phyloP scores from a whole-genome alignment of 2,797 vertebrate genomes.

The Antrozous pallidus region DNA sequence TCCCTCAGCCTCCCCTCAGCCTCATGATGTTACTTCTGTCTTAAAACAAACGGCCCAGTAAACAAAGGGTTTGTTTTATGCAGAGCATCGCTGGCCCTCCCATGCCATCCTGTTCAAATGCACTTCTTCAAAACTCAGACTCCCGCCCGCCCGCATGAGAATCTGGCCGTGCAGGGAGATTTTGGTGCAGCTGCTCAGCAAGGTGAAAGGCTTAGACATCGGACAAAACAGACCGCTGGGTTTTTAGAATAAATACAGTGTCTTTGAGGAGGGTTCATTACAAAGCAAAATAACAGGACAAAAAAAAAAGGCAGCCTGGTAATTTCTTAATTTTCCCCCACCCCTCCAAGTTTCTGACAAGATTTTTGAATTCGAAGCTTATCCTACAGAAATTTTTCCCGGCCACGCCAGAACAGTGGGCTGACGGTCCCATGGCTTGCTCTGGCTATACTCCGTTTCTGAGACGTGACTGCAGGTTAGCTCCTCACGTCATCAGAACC shows the following conservation, averaged over 20 bases:
- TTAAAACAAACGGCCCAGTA: conserved; percentile 14
- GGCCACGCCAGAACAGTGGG: background rate
- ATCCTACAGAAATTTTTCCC: background rate
- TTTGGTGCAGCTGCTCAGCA: background rate
- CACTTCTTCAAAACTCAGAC: conserved; percentile 65
- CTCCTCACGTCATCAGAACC: accelerated
- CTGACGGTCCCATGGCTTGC: background rate
- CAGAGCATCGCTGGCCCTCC: background rate
- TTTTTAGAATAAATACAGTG: background rate
- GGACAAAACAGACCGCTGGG: background rate
- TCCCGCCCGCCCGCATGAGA: background rate
- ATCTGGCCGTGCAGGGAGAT: background rate
- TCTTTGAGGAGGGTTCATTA: background rate
- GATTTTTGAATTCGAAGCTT: background rate
- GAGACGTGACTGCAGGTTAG: background rate
- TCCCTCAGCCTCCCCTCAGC: no score
- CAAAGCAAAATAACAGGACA: background rate
- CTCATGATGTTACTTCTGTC: conserved; percentile 28
- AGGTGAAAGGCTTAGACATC: background rate
- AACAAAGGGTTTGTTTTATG: conserved; percentile 55
- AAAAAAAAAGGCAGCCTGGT: background rate
- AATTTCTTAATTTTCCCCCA: background rate
- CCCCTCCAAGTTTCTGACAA: background rate
- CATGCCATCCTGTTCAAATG: conserved; percentile 7
- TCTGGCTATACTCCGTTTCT: background rate